Base-by-base conservation (phyloP, 2,888 invertebrate species). In the Gandaritis pyraliata region DNA sequence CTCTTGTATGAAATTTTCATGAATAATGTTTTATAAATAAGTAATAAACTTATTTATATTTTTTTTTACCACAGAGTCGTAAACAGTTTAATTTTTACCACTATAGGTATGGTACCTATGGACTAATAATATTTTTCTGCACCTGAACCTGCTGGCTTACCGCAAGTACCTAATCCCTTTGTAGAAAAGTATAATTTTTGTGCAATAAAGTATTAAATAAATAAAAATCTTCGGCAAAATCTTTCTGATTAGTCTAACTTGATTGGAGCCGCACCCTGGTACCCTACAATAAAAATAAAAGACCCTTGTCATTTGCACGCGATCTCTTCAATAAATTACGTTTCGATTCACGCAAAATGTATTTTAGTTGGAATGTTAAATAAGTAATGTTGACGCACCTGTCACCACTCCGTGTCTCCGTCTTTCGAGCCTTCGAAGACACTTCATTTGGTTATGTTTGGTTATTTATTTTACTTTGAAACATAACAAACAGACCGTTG, bases 291-390 rank as follows among this genome's bases (percentile, higher is more conserved):
- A 47, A 47, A 47, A 23, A 46, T 23, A 46, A 47, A 47, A 47
- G 30, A 13, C 47, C 30, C 30, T 16, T 58, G 60, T 51, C 55
- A 56, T 51, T 53, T 48, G 48, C 61, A 61, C 57, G 61, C 61
- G 48, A 61, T 43, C 52, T 45, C 48, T 48, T 15, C 43, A 57
- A 57, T 61, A 50, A 62, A 62, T 57, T 43, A 49, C 45, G 38
- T 45, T 56, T 49, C 36, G 33, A 57, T 62, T 49, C 49, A 46
- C 55, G 45, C 52, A 16, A 59, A 59, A 53, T 43, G 23, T 59
- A 43, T 47, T 58, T 58, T 33, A 33, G 47, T 46, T 36, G 47
- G 48, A 47, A 48, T 48, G 46, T 51, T 61, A 29, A 51, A 56
- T 57, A 57, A 46, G 41, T 61, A 47, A 58, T 16, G 45, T 45